phyloP scores from a whole-genome alignment of 92 coral and sea anemone genomes.

The Epizoanthus stellaris region DNA sequence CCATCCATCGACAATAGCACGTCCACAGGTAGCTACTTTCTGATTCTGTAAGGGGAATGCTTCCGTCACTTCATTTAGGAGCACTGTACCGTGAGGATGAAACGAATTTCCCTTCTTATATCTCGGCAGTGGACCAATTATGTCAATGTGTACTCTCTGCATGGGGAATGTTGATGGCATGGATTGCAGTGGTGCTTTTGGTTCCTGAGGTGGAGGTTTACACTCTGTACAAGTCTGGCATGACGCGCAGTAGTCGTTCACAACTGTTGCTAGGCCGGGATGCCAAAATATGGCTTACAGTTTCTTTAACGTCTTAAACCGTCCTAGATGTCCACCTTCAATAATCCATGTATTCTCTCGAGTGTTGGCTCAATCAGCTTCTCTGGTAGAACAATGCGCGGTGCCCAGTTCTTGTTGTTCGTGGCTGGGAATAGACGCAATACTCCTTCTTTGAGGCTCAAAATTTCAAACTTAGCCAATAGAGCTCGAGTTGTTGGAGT shows the following conservation, averaged over 20 bases:
- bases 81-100: constrained; percentile 19
- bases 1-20: neutral
- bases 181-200: constrained; percentile 8
- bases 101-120: constrained; percentile 9
- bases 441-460: neutral
- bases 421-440: neutral
- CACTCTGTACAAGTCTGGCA: constrained; percentile 17
- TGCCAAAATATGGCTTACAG: constrained; percentile 1
- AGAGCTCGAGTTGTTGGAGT: constrained; percentile 5
- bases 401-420: neutral
- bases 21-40: constrained; percentile 46
- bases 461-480: neutral
- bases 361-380: neutral
- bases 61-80: constrained; percentile 28
- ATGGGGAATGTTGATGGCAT: constrained; percentile 1
- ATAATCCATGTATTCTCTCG: neutral
- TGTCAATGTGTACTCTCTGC: constrained; percentile 30
- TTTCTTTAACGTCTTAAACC: neutral
- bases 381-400: constrained; percentile 33
- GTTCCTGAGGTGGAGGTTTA: neutral
- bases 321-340: neutral
- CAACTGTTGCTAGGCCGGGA: constrained; percentile 3
- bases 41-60: constrained; percentile 54
- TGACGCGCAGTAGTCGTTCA: neutral
- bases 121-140: neutral